Base-by-base conservation (phyloP, 2,888 invertebrate species). In the Napeogenes inachia region DNA sequence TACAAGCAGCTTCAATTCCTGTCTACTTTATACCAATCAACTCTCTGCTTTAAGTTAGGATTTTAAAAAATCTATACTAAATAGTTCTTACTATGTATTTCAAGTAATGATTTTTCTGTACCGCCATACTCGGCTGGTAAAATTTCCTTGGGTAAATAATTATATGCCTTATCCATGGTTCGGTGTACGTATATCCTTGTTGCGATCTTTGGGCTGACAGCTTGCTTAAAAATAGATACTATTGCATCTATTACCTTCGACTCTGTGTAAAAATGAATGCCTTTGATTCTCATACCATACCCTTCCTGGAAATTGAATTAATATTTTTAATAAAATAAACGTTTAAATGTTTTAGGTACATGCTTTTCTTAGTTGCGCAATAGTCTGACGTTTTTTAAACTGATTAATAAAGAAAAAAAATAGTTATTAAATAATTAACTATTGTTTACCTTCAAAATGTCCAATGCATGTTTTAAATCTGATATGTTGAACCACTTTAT, bases 41-140 rank as follows among this genome's bases (percentile, higher is more conserved):
- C 21, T 21, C 21, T 21, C 21, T n/a, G n/a, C n/a, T 21, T 21
- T 21, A 21, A 21, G 21, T 21, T 21, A 21, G 21, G 21, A 21
- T 21, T 21, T 1, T 21, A 21, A 21, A 21, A n/a, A 21, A 21
- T 21, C 21, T 21, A 21, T 21, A 21, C 21, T 21, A 21, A 21
- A 21, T 21, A 21, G 21, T 21, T 32, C 70, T 58, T 67, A 84
- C 85, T 77, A 60, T 72, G 72, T 3, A 84, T 38, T 45, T 68
- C 66, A 45, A 68, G 71, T 8, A 81, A 13, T 4, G 78, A 60
- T 13, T 58, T 71, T 57, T 80, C 81, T 2, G 75, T 70, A 0
- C 87, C 87, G 3, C 83, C 85, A 63, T 78, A 87, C 2, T 87
- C 87, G 8, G 57, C 60, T 0, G 87, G 86, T 12, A 87, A 54